A percentile compares a stretch with the other conserved stretches of the same genome.
phyloP scores from a whole-genome alignment of 2,113 vertebrate species.

The Phyllostomus hastatus region DNA sequence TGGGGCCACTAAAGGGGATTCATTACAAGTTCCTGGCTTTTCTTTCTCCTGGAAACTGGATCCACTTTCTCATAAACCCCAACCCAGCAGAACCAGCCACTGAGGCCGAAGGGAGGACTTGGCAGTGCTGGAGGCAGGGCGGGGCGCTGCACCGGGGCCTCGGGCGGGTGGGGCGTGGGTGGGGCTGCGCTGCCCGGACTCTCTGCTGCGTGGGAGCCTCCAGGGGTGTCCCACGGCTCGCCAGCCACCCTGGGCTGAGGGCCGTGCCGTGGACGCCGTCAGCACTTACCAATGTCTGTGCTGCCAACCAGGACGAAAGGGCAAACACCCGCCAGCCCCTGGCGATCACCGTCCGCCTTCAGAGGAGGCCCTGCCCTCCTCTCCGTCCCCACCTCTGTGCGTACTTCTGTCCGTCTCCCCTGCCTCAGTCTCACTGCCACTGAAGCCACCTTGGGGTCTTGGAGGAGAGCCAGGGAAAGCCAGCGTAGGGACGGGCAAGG shows the following conservation, averaged over 20 bases:
- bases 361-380: accelerated
- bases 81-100: neutral
- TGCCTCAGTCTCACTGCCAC: neutral
- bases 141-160: neutral
- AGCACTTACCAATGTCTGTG: neutral
- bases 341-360: neutral
- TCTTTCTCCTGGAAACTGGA: neutral
- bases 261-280: neutral
- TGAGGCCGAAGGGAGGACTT: neutral
- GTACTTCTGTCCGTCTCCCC: neutral
- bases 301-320: neutral
- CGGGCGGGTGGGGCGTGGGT: neutral
- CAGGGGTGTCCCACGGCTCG: accelerated
- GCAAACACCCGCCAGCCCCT: neutral
- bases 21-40: neutral
- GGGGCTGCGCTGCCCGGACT: neutral
- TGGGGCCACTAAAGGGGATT: neutral
- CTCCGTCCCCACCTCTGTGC: too few species aligned
- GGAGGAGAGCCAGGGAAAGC: too few species aligned
- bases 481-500: neutral
- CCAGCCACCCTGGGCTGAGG: neutral
- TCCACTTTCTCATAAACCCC: neutral
- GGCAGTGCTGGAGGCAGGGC: neutral
- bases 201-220: neutral
- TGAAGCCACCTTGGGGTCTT: too few species aligned